Base-by-base conservation (phyloP, 2,888 invertebrate genomes). In the Andrena minutula region DNA sequence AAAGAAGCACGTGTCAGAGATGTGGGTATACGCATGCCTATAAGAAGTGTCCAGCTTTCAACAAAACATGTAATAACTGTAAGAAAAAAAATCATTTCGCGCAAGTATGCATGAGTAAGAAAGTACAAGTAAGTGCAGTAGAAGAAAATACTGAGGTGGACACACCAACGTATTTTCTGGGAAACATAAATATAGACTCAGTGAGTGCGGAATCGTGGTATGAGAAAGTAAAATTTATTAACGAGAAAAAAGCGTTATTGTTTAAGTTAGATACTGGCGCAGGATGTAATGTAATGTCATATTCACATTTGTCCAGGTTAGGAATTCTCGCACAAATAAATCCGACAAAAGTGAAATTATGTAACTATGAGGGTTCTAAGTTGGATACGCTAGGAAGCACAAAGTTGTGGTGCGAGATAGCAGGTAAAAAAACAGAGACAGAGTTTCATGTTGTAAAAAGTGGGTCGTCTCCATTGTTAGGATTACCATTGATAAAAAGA, bases 11-110 rank as follows among this genome's bases (percentile, higher is more conserved):
- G 49, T 51, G 49, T 6, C n/a, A 51, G 16, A 51, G n/a, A 51
- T 51, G 49, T 51, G 49, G 49, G 49, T 51, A 51, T 51, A n/a
- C 7, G n/a, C 49, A 51, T 51, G 49, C 49, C 49, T 51, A 51
- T 7, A 16, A 4, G 49, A 51, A 51, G 49, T 51, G 49, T 7
- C 49, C 49, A 51, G 49, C 49, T n/a, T n/a, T n/a, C 49, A 51
- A 51, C 49, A 51, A 51, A 51, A 51, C 7, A n/a, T 51, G 49
- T 1, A 51, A 51, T 6, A n/a, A 51, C 6, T 51, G 49, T 51
- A 49, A 49, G 16, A 49, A 49, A n/a, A 49, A n/a, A 49, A 49
- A 49, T n/a, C 49, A 49, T n/a, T 49, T 49, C 16, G 49, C 49
- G 6, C 49, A 49, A 16, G 49, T n/a, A 49, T 49, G 49, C 49